Evolutionary conservation across 2,797 vertebrate species (phyloP), one percentile per base, ranked within the genome.

Genomic region (Perodicticus potto): DNA sequence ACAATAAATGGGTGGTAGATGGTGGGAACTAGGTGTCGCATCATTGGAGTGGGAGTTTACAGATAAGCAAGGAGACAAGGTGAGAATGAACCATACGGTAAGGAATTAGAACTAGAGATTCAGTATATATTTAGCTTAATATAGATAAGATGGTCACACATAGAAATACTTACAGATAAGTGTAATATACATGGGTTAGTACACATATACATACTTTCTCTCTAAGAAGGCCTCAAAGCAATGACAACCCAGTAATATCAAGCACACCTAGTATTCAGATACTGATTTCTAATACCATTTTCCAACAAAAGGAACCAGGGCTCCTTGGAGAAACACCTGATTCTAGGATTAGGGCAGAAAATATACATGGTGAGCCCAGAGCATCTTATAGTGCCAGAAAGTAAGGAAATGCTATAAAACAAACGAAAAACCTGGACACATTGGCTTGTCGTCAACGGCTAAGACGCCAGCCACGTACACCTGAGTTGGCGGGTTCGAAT

Each of bases 281-380:
- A 73, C 67, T 67, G 69, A 74, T 88, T 94, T 63, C 74, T 83
- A 93, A 95, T 81, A 76, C 9, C 43, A 86, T 91, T 93, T 25
- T 91, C 73, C 78, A 82, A 86, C 69, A 57, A 86, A 93, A 78
- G 40, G 74, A 88, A 95, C 11, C 40, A 86, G 63, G 25, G 17
- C 1, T 83, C 49, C 57, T 70, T 84, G 19, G 82, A 78, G 59
- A 95, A 92, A 90, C 34, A 14, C 10, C 11, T 63, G 61, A 83
- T 49, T 80, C 73, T 87, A 92, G 34, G 53, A 70, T 40, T 25
- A 19, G 0, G 40, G 34, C 14, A 89, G 40, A 78, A 96, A 97
- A 89, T 49, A 93, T 16, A 78, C 6, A 89, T 29, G 57, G 87
- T 40, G 23, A 89, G 27, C 55, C 73, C 76, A 13, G 29, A 84